Base-by-base conservation (phyloP, 92 coral and sea anemone genomes). In the Palythoa heliodiscus region DNA sequence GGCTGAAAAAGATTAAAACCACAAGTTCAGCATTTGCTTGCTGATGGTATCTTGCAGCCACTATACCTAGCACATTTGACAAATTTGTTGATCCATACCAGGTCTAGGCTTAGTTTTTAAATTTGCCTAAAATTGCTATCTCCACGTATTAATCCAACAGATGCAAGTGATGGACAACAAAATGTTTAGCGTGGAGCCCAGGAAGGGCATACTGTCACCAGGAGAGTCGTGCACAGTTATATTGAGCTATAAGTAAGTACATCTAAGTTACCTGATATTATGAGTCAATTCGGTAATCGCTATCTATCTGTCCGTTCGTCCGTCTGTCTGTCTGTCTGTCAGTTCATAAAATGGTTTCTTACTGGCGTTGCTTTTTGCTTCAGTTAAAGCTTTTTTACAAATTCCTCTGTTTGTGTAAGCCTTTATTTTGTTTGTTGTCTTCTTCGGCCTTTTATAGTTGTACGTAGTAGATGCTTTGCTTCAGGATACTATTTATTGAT, bases 151-250 rank as follows among this genome's bases (percentile, higher is more conserved):
- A 13, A 35, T 3, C 40, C 39, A 72, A 78, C 69, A 96, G 99
- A 94, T 96, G 98, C 98, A 96, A 82, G 98, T 95, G 13, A 92
- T 94, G 92, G 99, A 95, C 86, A 95, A 90, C 67, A 95, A 90
- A 77, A 78, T 96, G 58, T 96, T 96, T 74, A 90, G 90, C 43
- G 92, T 94, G 50, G 98, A 96, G 70, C 99, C 99, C 1, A 89
- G 93, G 75, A 90, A 86, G 73, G 99, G 99, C n/a, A 77, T 78
- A 70, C 93, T 96, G 22, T 76, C 82, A 48, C 95, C 99, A 39
- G 97, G 98, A 52, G 90, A 82, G 72, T 89, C 93, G 22, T 94
- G 89, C 40, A 96, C 98, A 0, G 90, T 96, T 39, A 76, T 77
- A 2, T 90, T 94, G 14, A 94, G 89, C 39, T 96, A 94, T 86